Percentiles rank a stretch among this genome's conserved stretches.
phyloP scores from a whole-genome alignment of 2,113 vertebrate species.

The Pionites leucogaster region DNA sequence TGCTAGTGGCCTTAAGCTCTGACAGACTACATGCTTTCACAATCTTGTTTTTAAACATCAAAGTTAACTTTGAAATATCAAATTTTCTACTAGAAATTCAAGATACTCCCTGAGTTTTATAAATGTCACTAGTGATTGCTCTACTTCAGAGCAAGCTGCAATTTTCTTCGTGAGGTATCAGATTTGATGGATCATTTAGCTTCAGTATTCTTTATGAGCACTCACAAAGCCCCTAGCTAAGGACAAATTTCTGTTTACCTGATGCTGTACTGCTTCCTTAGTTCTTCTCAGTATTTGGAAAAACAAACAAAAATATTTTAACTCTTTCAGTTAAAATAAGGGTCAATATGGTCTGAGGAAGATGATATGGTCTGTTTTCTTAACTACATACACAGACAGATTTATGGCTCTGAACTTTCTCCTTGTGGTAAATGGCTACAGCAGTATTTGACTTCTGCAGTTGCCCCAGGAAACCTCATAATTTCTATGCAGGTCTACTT shows the following conservation, averaged over 20 bases:
- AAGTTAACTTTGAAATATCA: slow-evolving; percentile 65
- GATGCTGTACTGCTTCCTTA: background rate
- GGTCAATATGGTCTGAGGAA: background rate
- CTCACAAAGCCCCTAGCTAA: slow-evolving; percentile 18
- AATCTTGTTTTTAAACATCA: slow-evolving; percentile 46
- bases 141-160: slow-evolving; percentile 31
- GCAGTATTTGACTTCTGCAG: background rate
- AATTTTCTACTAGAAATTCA: slow-evolving; percentile 44
- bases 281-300: background rate
- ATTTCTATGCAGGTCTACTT: background rate
- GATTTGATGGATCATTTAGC: slow-evolving; percentile 50
- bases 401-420: background rate
- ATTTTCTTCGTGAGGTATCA: slow-evolving; percentile 56
- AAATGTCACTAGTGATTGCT: slow-evolving; percentile 54
- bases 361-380: background rate
- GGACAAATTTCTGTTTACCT: slow-evolving; percentile 53
- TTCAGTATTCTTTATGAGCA: slow-evolving; percentile 30
- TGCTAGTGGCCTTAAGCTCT: slow-evolving; percentile 21
- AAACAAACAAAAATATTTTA: background rate
- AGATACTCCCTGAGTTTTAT: slow-evolving; percentile 42
- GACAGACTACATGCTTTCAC: background rate
- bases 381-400: background rate
- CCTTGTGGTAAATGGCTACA: background rate
- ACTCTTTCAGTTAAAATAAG: background rate
- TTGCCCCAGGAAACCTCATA: background rate